Conservation (phyloP, 2,113 vertebrate genomes). For the Pteruthius melanotis region DNA sequence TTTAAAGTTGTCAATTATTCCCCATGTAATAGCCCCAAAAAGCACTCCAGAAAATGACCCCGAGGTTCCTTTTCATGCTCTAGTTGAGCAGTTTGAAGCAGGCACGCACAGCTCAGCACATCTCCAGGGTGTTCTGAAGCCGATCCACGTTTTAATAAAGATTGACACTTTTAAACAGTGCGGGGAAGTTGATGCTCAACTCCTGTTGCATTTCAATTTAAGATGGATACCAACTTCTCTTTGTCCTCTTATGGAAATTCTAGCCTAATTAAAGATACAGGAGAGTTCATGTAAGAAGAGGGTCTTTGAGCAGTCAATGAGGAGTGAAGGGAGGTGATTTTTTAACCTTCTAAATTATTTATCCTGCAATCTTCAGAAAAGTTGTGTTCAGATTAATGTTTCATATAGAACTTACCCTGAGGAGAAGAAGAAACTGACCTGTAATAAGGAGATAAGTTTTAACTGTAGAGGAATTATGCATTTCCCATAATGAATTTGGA, state of each 20-base stretch:
- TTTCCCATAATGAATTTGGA: background rate
- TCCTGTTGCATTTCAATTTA: slow-evolving; percentile 10
- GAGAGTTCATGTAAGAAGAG: background rate
- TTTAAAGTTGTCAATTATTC: slow-evolving; percentile 19
- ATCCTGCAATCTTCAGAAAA: background rate
- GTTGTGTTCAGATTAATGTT: background rate
- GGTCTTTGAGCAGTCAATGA: background rate
- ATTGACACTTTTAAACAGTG: background rate
- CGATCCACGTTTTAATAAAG: background rate
- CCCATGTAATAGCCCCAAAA: background rate
- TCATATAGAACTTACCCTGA: background rate
- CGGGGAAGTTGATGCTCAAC: background rate
- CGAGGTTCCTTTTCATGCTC: slow-evolving; percentile 4
- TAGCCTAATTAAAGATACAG: background rate
- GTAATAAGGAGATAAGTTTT: background rate
- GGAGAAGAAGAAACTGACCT: background rate
- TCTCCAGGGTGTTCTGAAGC: slow-evolving; percentile 32
- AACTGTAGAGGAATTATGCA: background rate
- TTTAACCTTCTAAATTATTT: background rate
- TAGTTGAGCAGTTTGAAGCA: slow-evolving; percentile 1
- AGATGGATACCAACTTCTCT: background rate
- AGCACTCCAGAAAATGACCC: background rate
- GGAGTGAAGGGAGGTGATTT: background rate
- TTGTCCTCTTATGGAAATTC: slow-evolving; percentile 7
- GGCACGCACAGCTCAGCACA: background rate